Evolutionary conservation across 2,113 vertebrate species (phyloP).

Genomic region (Willisornis vidua): DNA sequence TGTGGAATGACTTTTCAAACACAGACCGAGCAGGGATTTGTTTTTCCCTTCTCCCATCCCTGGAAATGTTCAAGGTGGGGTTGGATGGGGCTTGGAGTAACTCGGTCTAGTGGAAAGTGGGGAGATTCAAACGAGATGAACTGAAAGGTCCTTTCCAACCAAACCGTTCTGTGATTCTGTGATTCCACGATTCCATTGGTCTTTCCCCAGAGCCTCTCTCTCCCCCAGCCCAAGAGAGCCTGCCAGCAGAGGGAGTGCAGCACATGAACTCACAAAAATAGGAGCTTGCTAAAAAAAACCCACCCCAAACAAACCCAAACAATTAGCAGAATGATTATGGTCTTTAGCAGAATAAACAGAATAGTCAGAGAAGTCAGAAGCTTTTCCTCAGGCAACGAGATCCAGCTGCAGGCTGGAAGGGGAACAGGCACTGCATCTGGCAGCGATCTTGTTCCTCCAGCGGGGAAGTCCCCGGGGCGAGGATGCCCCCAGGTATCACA

Average conservation of each 20-base stretch:
- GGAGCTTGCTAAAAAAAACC: not conserved
- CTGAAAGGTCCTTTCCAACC: not conserved
- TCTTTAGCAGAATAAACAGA: conserved; percentile 10
- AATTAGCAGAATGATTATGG: conserved; percentile 15
- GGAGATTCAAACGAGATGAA: not conserved
- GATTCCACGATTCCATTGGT: not conserved
- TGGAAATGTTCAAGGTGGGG: not conserved
- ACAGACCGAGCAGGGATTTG: not conserved
- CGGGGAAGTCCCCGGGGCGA: accelerated
- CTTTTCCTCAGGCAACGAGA: not conserved
- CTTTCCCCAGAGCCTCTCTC: not conserved
- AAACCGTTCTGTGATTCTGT: not conserved
- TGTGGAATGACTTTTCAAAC: not conserved
- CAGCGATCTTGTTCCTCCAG: accelerated
- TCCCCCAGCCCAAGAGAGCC: not conserved
- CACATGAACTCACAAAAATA: not conserved
- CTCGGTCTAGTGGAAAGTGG: not conserved
- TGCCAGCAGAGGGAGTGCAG: conserved; percentile 48
- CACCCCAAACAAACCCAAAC: not conserved
- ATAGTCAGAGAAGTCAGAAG: not conserved
- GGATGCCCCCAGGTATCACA: not conserved
- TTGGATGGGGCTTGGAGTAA: not conserved
- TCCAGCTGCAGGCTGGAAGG: conserved; percentile 22
- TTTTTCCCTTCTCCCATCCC: not conserved
- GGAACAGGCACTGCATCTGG: not conserved